Conservation (phyloP, 1,140 invertebrate genomes). For the Psix sp. region DNA sequence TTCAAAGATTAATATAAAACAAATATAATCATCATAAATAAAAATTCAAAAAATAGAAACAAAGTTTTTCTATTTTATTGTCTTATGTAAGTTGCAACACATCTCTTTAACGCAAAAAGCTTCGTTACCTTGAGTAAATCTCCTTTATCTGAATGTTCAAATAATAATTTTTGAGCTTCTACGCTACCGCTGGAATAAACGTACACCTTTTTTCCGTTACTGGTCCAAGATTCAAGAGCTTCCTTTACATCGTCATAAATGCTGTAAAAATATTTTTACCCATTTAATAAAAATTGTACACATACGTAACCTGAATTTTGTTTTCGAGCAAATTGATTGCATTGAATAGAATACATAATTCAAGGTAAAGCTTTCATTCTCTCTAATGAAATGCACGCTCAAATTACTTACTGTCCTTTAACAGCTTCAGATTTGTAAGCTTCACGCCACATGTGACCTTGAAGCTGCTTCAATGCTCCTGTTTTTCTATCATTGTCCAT, state of each 20-base stretch:
- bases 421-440: slow-evolving; percentile 87
- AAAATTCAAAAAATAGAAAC: no score
- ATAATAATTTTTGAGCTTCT: slow-evolving; percentile 92
- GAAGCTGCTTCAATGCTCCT: slow-evolving; percentile 88
- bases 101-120: not conserved
- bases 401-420: slow-evolving; percentile 90
- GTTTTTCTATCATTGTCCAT: slow-evolving; percentile 90
- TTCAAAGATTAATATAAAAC: no score
- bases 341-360: no score
- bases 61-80: not conserved
- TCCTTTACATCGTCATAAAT: slow-evolving; percentile 90
- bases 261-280: slow-evolving; percentile 76
- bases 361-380: no score
- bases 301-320: no score
- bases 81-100: not conserved
- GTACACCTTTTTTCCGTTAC: slow-evolving; percentile 83
- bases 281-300: slow-evolving; percentile 6
- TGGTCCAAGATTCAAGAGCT: slow-evolving; percentile 85
- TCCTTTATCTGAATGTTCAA: slow-evolving; percentile 85
- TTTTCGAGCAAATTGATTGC: no score
- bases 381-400: no score
- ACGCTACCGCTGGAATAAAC: slow-evolving; percentile 96
- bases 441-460: slow-evolving; percentile 91
- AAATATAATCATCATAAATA: no score
- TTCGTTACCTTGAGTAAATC: slow-evolving; percentile 82